Base-by-base conservation (phyloP, 2,888 invertebrate genomes). In the Drosophila emarginata region DNA sequence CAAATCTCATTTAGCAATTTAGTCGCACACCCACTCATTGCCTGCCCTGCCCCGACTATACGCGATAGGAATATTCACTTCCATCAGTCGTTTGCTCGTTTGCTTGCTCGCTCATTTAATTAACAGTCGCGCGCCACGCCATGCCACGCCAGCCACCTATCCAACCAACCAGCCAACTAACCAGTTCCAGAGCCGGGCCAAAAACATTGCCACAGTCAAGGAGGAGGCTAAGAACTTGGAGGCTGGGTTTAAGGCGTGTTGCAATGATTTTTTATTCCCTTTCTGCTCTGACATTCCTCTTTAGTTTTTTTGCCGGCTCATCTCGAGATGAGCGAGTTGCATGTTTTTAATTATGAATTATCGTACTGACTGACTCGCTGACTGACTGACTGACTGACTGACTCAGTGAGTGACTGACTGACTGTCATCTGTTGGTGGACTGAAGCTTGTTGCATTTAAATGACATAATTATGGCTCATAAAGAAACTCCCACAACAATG, bases 261-360 rank as follows among this genome's bases (percentile, higher is more conserved):
- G 78, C 84, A 70, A 59, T 68, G 67, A 51, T 73, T 79, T 64
- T 75, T 67, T 75, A 37, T 45, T 61, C 70, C 45, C 37, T 54
- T 45, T 68, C 36, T 72, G 61, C 50, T 36, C 28, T 61, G 21
- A 9, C 36, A 54, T 62, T 65, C 15, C n/a, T 45, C 28, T 23
- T 14, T 28, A 23, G 40, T 15, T 14, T 5, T 5, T 11, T 57
- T 56, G 40, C 32, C 18, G 40, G 64, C 82, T 72, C 80, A 76
- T 79, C 76, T 72, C 57, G 63, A 61, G 67, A 60, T 74, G 75
- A 71, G 68, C 79, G 70, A 72, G 80, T 89, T 83, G 88, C 81
- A 78, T 89, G 87, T 83, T 88, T 86, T 90, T 88, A 89, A 88
- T 88, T 88, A 90, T 88, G 87, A 89, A 90, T 88, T 90, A 88